A percentile compares a stretch with the other conserved stretches of the same genome.
Evolutionary conservation across 2,888 invertebrate species (phyloP).

Genomic region (Notodromas monacha): DNA sequence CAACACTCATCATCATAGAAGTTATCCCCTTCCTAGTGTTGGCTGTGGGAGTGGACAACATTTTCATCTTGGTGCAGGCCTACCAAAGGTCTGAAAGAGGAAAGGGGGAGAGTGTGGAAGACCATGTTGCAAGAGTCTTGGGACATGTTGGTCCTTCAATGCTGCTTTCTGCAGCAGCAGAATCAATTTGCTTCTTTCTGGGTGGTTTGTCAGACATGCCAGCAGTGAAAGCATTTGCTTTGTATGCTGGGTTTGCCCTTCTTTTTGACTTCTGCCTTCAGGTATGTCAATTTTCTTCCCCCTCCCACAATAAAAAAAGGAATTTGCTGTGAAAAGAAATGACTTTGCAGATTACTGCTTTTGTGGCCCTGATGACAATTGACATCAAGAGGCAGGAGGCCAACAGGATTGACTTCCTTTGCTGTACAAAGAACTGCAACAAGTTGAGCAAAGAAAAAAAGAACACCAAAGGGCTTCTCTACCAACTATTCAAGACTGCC

Average conservation of each 20-base stretch:
- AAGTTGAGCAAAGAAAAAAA: no score
- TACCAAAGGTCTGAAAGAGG: slow-evolving; percentile 42
- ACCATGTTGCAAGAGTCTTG: slow-evolving; percentile 61
- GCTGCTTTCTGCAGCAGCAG: slow-evolving; percentile 68
- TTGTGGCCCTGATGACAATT: slow-evolving; percentile 53
- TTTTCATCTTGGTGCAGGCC: slow-evolving; percentile 87
- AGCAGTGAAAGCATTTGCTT: slow-evolving; percentile 76
- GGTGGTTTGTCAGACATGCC: slow-evolving; percentile 85
- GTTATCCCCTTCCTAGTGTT: slow-evolving; percentile 91
- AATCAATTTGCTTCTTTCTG: slow-evolving; percentile 82
- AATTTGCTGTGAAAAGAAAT: no score
- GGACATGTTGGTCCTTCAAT: slow-evolving; percentile 89
- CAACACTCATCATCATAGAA: slow-evolving; percentile 86
- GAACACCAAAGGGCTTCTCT: slow-evolving; percentile 28
- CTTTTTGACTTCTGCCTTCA: slow-evolving; percentile 77
- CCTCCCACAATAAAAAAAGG: no score
- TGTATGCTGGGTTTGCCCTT: slow-evolving; percentile 83
- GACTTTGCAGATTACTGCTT: slow-evolving; percentile 89
- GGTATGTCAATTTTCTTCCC: no score
- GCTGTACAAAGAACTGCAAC: no score
- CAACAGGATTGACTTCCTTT: no score
- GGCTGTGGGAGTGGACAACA: slow-evolving; percentile 94
- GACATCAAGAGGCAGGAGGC: no score
- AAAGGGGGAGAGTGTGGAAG: slow-evolving; percentile 39
- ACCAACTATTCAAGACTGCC: slow-evolving; percentile 45